These are phyloP conservation scores for Smithornis capensis DNA, from an alignment of 2,113 vertebrate species.

Conservation along the genomic window DNA sequence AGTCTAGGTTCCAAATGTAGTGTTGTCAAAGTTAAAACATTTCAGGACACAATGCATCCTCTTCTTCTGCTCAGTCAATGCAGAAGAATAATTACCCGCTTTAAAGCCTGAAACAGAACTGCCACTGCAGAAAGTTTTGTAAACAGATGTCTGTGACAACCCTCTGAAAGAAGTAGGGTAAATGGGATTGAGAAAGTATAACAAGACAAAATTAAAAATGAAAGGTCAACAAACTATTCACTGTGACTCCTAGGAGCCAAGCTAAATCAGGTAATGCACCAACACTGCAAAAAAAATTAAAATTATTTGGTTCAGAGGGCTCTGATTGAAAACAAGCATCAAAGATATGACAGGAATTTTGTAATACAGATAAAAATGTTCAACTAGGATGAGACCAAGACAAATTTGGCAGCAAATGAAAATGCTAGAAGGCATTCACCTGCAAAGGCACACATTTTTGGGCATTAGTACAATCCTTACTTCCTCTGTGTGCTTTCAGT, in stretches of 20 bases:
- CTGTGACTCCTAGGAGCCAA: neutral
- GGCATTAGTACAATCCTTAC: neutral
- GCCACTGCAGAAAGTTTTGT: neutral
- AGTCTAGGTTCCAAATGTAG: neutral
- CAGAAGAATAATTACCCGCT: neutral
- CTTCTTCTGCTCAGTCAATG: neutral
- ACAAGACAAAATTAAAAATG: neutral
- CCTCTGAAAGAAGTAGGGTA: neutral
- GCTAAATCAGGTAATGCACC: neutral
- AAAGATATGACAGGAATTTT: slow-evolving; percentile 5
- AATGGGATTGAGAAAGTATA: neutral
- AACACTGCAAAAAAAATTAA: neutral
- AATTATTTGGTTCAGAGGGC: neutral
- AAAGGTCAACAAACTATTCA: neutral
- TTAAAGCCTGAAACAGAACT: neutral
- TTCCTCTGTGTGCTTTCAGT: neutral
- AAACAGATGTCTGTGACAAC: neutral
- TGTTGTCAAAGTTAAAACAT: neutral
- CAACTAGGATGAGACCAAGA: neutral
- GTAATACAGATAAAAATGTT: neutral
- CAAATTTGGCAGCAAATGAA: neutral
- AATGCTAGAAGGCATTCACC: neutral
- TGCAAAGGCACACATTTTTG: neutral
- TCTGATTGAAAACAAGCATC: neutral
- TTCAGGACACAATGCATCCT: neutral